Conservation (phyloP, 2,888 invertebrate species). For the Abrostola tripartita region DNA sequence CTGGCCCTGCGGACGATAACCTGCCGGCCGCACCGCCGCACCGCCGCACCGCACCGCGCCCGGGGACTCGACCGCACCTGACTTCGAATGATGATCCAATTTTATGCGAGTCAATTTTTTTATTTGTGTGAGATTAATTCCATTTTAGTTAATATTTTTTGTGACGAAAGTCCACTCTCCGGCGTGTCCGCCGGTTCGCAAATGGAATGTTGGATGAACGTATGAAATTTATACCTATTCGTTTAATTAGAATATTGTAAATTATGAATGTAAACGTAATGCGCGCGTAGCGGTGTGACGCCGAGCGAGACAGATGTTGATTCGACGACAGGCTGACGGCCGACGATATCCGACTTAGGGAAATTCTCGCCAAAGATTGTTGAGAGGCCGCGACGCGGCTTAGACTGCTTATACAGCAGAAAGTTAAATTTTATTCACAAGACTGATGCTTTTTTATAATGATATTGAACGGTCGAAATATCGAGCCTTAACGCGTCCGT, state of each 20-base stretch:
- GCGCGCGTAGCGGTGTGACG: conserved; percentile 30
- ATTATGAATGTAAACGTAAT: conserved; percentile 23
- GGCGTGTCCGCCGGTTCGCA: conserved; percentile 25
- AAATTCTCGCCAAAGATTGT: conserved; percentile 81
- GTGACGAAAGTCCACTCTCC: conserved; percentile 4
- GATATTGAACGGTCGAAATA: conserved; percentile 69
- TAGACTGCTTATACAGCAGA: conserved; percentile 69
- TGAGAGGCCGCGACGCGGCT: conserved; percentile 65
- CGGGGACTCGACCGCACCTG: too few species aligned
- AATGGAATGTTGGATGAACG: conserved; percentile 9
- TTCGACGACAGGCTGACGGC: conserved; percentile 63
- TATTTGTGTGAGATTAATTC: conserved; percentile 32
- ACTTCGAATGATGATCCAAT: conserved; percentile 16
- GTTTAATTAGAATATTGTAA: conserved; percentile 28
- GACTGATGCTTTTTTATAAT: conserved; percentile 86
- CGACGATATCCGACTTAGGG: conserved; percentile 58
- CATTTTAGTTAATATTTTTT: conserved; percentile 36
- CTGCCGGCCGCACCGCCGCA: conserved; percentile 1
- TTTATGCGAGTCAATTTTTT: conserved; percentile 34
- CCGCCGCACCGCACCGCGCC: not conserved
- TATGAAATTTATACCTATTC: conserved; percentile 27
- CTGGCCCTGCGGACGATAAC: conserved; percentile 84
- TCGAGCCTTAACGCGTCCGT: conserved; percentile 63
- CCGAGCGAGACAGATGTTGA: conserved; percentile 73
- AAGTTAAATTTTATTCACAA: conserved; percentile 79